A percentile compares a stretch with the other conserved stretches of the same genome.
phyloP scores from a whole-genome alignment of 2,113 vertebrate species.

The Pontoporia blainvillei region DNA sequence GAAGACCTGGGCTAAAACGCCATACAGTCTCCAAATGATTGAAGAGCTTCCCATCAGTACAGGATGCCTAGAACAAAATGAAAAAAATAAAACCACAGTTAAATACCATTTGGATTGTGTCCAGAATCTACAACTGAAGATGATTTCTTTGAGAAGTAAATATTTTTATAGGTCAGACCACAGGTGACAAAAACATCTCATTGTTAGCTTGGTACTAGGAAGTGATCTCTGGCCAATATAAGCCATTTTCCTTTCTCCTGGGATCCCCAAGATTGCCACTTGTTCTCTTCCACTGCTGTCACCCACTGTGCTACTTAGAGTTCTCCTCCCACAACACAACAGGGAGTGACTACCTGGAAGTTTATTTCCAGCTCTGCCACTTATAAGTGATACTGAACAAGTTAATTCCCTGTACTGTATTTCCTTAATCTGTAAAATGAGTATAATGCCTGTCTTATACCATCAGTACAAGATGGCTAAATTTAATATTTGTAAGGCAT shows the following conservation, averaged over 20 bases:
- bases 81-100: neutral
- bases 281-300: neutral
- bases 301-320: neutral
- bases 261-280: neutral
- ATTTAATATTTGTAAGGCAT: neutral
- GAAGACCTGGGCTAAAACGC: constrained; percentile 96
- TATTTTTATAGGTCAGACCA: neutral
- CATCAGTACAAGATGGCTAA: neutral
- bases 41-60: constrained; percentile 94
- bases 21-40: constrained; percentile 95
- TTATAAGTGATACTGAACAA: neutral
- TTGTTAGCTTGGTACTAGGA: neutral
- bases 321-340: neutral
- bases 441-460: neutral
- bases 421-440: constrained; percentile 12
- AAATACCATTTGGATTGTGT: neutral
- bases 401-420: neutral
- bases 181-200: neutral
- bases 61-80: constrained; percentile 86
- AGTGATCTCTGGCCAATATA: neutral
- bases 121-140: neutral
- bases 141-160: neutral
- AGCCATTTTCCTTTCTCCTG: neutral
- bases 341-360: neutral
- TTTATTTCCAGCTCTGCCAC: neutral